Conservation (phyloP, 2,888 invertebrate species). For the Plebejus argus region DNA sequence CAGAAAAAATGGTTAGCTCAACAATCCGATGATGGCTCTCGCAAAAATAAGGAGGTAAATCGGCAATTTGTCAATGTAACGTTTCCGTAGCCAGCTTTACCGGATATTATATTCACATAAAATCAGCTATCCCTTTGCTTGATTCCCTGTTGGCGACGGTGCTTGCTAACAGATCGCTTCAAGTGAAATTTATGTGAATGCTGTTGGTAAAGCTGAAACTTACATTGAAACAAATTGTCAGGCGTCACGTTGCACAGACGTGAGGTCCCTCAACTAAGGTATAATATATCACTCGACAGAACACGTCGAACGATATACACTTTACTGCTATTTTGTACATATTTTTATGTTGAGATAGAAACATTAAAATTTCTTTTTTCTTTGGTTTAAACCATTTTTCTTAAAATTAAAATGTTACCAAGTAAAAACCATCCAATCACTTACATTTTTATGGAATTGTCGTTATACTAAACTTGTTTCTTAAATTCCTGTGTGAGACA, state of each 20-base stretch:
- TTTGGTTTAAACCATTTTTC: neutral
- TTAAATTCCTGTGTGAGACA: neutral
- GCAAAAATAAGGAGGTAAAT: conserved; percentile 58
- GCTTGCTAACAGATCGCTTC: conserved; percentile 49
- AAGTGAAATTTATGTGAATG: conserved; percentile 64
- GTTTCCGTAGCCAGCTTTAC: conserved; percentile 61
- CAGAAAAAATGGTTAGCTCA: conserved; percentile 62
- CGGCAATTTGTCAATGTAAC: conserved; percentile 63
- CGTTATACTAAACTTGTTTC: neutral
- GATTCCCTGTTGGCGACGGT: conserved; percentile 48
- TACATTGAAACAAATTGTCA: conserved; percentile 65
- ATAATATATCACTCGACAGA: conserved; percentile 20
- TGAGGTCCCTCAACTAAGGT: conserved; percentile 43
- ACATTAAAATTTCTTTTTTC: neutral
- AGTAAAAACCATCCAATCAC: neutral
- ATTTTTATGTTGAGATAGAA: neutral
- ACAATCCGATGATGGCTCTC: conserved; percentile 43
- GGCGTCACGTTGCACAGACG: conserved; percentile 54
- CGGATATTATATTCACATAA: conserved; percentile 60
- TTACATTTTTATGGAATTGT: neutral
- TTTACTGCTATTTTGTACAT: neutral
- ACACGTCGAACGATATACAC: conserved; percentile 15
- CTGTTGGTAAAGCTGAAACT: conserved; percentile 61
- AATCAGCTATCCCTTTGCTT: conserved; percentile 46
- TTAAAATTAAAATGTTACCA: neutral